Evolutionary conservation across 2,888 invertebrate genomes (phyloP), one percentile per base, ranked within the genome.

Genomic region (Eustalomyia histrio): DNA sequence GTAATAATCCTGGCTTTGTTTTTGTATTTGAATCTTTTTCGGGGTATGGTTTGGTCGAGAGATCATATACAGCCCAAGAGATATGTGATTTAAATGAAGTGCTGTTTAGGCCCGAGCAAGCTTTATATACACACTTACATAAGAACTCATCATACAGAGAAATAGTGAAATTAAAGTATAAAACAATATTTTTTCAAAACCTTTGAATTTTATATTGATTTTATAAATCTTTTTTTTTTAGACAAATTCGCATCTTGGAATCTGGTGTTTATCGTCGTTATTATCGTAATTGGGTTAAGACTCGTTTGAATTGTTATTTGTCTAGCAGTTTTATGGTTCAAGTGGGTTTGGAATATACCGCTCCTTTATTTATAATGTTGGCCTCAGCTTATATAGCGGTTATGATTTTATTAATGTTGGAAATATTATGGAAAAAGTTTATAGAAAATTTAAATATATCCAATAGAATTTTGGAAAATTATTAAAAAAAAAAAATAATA

Each of bases 41-140:
- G 0, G 87, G 87, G 0, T 89, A 87, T 79, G 79, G 76, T 2
- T 82, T 88, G 47, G 86, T 90, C 55, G 88, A 88, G 50, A 83
- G 84, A 0, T 82, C 84, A 35, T 90, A 84, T 60, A 83, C 86
- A 1, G 87, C 87, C 6, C 76, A 89, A 43, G 86, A 91, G 71
- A 87, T 91, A 10, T 91, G 91, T 69, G 90, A 90, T 83, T 83
- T 91, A 0, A 90, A 91, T 76, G 89, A 90, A 71, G 83, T 91
- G 6, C 63, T 85, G 1, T 82, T 90, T 2, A 83, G 89, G 21
- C 84, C 87, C 0, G 87, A 87, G 14, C 79, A 84, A 14, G n/a
- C 83, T 17, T 33, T 88, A 24, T 86, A 86, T 18, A 85, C 86
- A 0, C 83, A 85, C 17, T 47, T 88, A 16, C 85, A 85, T 61